phyloP scores from a whole-genome alignment of 2,888 invertebrate genomes.

The Ashinkailepas kermadecensis region DNA sequence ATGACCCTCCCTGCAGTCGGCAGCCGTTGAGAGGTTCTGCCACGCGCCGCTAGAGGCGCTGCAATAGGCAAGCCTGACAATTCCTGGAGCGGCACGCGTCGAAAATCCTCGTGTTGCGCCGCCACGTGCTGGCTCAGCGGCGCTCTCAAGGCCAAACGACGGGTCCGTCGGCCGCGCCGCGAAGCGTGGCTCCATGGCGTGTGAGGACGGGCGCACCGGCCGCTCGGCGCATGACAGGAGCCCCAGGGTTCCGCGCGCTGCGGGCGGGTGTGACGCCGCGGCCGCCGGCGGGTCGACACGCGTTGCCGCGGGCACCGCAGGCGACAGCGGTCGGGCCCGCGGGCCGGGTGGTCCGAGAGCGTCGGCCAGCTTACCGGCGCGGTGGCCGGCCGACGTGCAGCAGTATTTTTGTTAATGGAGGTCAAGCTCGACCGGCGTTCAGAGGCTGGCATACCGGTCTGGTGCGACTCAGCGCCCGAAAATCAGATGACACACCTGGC shows the following conservation, averaged over 20 bases:
- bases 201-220: neutral
- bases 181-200: neutral
- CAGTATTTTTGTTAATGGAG: neutral
- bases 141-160: constrained; percentile 1
- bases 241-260: neutral
- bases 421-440: neutral
- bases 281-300: neutral
- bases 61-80: neutral
- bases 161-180: neutral
- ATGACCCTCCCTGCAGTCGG: too few relatives aligned
- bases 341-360: neutral
- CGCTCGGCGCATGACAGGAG: neutral
- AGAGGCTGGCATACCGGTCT: too few relatives aligned
- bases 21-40: too few relatives aligned
- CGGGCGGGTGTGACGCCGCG: neutral
- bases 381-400: neutral
- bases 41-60: neutral
- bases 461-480: too few relatives aligned
- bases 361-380: neutral
- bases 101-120: constrained; percentile 14
- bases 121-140: neutral
- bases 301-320: too few relatives aligned
- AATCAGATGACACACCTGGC: too few relatives aligned
- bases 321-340: too few relatives aligned
- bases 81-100: constrained; percentile 14